phyloP scores from a whole-genome alignment of 2,797 vertebrate genomes.

The Eutrigla gurnardus region DNA sequence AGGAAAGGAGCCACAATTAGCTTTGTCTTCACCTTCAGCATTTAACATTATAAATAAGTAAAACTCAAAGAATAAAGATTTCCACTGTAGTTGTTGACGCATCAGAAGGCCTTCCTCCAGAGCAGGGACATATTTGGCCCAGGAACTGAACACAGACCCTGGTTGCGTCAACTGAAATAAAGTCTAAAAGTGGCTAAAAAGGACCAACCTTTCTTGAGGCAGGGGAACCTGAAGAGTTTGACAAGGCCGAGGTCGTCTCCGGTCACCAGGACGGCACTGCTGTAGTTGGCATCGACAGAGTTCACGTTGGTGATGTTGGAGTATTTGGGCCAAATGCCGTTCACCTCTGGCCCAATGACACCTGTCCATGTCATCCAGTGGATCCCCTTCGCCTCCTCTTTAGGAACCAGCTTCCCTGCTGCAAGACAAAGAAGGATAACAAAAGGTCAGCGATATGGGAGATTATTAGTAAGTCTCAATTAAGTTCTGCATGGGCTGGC shows the following conservation, averaged over 20 bases:
- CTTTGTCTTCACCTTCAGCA: neutral
- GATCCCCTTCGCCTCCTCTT: conserved; percentile 93
- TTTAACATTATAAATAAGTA: neutral
- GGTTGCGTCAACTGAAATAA: neutral
- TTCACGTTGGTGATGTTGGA: conserved; percentile 89
- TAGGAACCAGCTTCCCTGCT: conserved; percentile 92
- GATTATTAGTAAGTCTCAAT: neutral
- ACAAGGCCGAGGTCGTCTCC: conserved; percentile 95
- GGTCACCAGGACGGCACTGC: conserved; percentile 88
- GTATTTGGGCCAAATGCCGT: conserved; percentile 96
- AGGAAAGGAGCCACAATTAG: neutral
- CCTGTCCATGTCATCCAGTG: conserved; percentile 96
- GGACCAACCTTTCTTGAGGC: conserved; percentile 89
- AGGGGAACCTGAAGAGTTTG: conserved; percentile 94
- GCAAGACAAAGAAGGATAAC: neutral
- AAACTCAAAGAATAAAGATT: neutral
- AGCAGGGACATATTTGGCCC: neutral
- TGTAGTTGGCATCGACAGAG: conserved; percentile 96
- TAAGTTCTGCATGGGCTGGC: neutral
- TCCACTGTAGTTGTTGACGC: neutral
- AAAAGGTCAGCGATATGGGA: neutral
- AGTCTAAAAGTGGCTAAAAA: neutral
- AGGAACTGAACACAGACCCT: neutral
- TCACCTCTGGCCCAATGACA: conserved; percentile 93
- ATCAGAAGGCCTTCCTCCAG: neutral